Base-by-base conservation (phyloP, 2,113 vertebrate genomes). In the Prochilodus magdalenae region DNA sequence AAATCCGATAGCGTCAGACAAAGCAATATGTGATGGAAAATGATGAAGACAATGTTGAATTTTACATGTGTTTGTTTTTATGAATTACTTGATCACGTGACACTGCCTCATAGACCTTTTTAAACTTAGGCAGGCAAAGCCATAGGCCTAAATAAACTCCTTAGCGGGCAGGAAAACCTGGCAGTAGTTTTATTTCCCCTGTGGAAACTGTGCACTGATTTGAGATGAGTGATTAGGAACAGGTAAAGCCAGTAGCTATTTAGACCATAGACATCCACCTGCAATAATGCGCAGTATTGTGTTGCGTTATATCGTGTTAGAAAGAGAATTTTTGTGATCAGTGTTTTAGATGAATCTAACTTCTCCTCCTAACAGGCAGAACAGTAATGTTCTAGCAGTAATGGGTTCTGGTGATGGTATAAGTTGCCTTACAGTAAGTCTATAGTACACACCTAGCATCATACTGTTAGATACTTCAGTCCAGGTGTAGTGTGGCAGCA, bases 261-360 rank as follows among this genome's bases (percentile, higher is more conserved):
- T 71, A 82, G 77, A 49, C 51, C 24, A 55, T 84, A 65, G 66
- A 60, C 57, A 79, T 81, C 70, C 33, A 82, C 59, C 75, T 72
- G 85, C 85, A 87, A 84, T 84, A 87, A 87, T 53, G 83, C 71
- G 80, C 85, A 76, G 49, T 71, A 16, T 67, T 87, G 75, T 84
- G 79, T 80, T 73, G 69, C 69, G 20, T 86, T 73, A 67, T 71
- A 40, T 82, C 79, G 79, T 86, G 40, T 79, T 79, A 81, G 73
- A 81, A 79, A 29, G 75, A 81, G 57, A 75, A 27, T 60, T 77
- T 73, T 71, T 73, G 77, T 83, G 81, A 83, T 77, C 40, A 27
- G 55, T 79, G 60, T 79, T 79, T 71, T 71, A 72, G 55, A 65
- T 74, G 75, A 75, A 51, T 55, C n/a, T 44, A 78, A 74, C 47